Conservation (phyloP, 2,113 vertebrate genomes). For the Colistium nudipinnis region DNA sequence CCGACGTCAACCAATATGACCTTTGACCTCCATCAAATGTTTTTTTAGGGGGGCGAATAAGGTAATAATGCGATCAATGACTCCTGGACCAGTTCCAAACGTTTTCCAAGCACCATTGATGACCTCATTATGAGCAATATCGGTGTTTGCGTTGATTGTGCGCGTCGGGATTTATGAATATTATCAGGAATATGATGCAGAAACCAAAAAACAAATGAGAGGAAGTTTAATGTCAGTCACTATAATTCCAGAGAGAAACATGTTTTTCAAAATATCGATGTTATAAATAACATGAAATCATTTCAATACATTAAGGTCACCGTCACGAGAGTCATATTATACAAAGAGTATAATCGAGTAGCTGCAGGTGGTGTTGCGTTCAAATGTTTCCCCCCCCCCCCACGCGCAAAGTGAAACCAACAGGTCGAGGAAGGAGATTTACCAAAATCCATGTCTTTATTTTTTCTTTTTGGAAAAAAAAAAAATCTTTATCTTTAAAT, state of each 20-base stretch:
- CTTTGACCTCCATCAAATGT: no score
- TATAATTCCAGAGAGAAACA: conserved; percentile 24
- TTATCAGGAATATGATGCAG: not conserved
- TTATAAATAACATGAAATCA: conserved; percentile 50
- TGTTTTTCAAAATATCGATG: conserved; percentile 18
- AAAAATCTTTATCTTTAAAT: conserved; percentile 10
- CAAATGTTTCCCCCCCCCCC: not conserved
- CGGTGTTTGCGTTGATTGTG: no score
- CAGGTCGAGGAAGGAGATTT: not conserved
- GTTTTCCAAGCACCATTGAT: no score
- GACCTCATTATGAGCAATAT: not conserved
- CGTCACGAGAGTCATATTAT: conserved; percentile 10
- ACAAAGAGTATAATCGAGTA: conserved; percentile 24
- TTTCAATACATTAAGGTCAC: conserved; percentile 29
- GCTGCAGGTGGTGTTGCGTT: not conserved
- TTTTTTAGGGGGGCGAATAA: no score
- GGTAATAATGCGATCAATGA: no score
- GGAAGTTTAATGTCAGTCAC: conserved; percentile 15
- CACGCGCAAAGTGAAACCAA: conserved; percentile 18
- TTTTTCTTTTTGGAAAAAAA: conserved; percentile 27
- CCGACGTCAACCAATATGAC: no score
- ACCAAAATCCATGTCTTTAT: conserved; percentile 32
- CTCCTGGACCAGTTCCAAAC: no score
- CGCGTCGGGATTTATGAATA: no score
- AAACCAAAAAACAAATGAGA: conserved; percentile 22